Conservation (phyloP, 2,888 invertebrate genomes). For the Bembecia ichneumoniformis region DNA sequence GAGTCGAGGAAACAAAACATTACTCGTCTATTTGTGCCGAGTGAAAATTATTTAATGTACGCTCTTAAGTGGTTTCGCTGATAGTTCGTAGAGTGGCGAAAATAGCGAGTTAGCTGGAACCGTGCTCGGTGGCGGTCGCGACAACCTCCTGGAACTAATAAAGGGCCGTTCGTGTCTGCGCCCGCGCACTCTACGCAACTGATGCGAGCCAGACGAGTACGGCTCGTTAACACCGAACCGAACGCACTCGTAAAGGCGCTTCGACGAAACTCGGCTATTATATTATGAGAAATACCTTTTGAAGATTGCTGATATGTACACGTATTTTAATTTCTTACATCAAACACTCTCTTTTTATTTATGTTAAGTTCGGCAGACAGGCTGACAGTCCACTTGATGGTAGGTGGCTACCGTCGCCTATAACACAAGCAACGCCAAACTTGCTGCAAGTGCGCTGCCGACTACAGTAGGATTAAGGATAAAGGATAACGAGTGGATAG, state of each 20-base stretch:
- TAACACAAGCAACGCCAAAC: too few relatives aligned
- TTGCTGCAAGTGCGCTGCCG: too few relatives aligned
- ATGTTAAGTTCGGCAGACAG: too few relatives aligned
- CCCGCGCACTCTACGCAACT: slow-evolving; percentile 5
- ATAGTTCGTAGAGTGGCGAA: slow-evolving; percentile 59
- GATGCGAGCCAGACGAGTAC: slow-evolving; percentile 21
- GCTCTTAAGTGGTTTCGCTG: slow-evolving; percentile 26
- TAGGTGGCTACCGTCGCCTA: too few relatives aligned
- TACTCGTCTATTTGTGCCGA: slow-evolving; percentile 38
- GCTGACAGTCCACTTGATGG: too few relatives aligned
- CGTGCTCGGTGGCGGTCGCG: slow-evolving; percentile 50
- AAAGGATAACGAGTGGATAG: too few relatives aligned
- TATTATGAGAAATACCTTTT: too few relatives aligned
- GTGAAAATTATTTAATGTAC: slow-evolving; percentile 45
- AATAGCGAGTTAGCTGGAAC: slow-evolving; percentile 62
- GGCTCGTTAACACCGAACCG: slow-evolving; percentile 58
- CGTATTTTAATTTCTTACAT: too few relatives aligned
- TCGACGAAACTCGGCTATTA: slow-evolving; percentile 37
- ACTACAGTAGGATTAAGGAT: too few relatives aligned
- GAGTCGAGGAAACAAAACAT: slow-evolving; percentile 14
- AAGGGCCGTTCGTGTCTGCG: slow-evolving; percentile 42
- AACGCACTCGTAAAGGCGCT: slow-evolving; percentile 54
- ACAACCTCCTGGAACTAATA: slow-evolving; percentile 64
- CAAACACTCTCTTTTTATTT: background rate
- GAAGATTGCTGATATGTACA: background rate